Evolutionary conservation across 2,888 invertebrate species (phyloP).

Genomic region (Calliopum simillimum): DNA sequence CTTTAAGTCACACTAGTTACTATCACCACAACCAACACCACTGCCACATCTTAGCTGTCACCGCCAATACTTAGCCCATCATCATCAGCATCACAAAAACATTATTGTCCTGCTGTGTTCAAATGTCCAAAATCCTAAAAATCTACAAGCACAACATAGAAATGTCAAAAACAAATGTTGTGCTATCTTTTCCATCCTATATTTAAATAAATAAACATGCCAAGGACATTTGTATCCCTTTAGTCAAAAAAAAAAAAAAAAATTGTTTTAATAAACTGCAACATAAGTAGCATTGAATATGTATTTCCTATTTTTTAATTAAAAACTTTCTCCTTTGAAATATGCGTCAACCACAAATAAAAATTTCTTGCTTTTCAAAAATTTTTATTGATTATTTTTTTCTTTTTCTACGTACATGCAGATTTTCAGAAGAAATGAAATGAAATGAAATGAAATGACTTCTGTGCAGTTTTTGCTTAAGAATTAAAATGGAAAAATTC

Average conservation of each 20-base stretch:
- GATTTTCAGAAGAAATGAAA: too few species aligned
- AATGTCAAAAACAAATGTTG: neutral
- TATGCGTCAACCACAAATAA: neutral
- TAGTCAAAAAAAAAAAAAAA: too few species aligned
- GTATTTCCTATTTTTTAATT: neutral
- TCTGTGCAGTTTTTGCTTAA: too few species aligned
- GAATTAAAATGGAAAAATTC: too few species aligned
- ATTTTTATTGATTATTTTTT: neutral
- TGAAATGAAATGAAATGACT: too few species aligned
- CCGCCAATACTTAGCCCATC: neutral
- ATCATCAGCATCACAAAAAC: too few species aligned
- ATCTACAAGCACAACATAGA: constrained; percentile 1
- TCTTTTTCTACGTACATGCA: too few species aligned
- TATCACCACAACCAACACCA: neutral
- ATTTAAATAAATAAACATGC: constrained; percentile 42
- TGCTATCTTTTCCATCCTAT: neutral
- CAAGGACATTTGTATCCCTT: constrained; percentile 44
- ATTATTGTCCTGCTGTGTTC: too few species aligned
- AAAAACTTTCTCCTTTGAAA: neutral
- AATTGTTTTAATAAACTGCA: too few species aligned
- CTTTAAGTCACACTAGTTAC: too few species aligned
- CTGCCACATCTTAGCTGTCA: neutral
- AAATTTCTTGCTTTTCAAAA: neutral
- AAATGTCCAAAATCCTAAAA: neutral
- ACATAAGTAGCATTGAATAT: too few species aligned